Conservation (phyloP, 1,140 invertebrate species). For the Helicoverpa armigera region DNA sequence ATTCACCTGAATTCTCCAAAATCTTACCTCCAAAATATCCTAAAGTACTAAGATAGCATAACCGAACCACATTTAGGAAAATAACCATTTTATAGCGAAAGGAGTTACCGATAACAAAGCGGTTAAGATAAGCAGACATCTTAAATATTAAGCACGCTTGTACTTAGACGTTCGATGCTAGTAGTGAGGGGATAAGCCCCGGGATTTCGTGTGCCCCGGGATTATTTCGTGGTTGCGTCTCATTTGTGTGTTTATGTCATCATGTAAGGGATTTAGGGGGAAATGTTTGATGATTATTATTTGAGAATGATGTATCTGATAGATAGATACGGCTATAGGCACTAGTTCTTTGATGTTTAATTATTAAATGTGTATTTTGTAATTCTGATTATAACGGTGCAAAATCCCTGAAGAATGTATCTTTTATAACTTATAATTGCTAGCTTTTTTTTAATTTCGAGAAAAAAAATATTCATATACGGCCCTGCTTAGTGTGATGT, state of each 20-base stretch:
- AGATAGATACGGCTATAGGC: too few relatives aligned
- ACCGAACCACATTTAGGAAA: not conserved
- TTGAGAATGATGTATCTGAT: too few relatives aligned
- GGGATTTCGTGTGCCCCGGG: slow-evolving; percentile 4
- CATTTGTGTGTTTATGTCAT: slow-evolving; percentile 3
- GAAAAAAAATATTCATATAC: too few relatives aligned
- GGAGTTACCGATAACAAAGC: slow-evolving; percentile 22
- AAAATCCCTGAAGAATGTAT: too few relatives aligned
- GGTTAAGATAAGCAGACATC: slow-evolving; percentile 43
- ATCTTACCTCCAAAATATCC: not conserved
- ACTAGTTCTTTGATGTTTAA: too few relatives aligned
- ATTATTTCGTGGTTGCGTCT: not conserved
- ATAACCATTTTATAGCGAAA: slow-evolving; percentile 29
- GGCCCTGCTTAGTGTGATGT: too few relatives aligned
- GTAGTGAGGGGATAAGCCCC: slow-evolving; percentile 38
- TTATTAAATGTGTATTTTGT: too few relatives aligned
- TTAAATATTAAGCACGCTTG: slow-evolving; percentile 41
- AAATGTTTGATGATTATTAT: too few relatives aligned
- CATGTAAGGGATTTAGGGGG: not conserved
- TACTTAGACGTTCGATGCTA: slow-evolving; percentile 23
- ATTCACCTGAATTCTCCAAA: slow-evolving; percentile 9
- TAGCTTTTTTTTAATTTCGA: too few relatives aligned
- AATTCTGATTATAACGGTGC: too few relatives aligned
- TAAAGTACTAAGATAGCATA: not conserved
- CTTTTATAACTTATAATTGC: too few relatives aligned